phyloP scores from a whole-genome alignment of 2,888 invertebrate genomes.

The Lycophotia porphyrea region DNA sequence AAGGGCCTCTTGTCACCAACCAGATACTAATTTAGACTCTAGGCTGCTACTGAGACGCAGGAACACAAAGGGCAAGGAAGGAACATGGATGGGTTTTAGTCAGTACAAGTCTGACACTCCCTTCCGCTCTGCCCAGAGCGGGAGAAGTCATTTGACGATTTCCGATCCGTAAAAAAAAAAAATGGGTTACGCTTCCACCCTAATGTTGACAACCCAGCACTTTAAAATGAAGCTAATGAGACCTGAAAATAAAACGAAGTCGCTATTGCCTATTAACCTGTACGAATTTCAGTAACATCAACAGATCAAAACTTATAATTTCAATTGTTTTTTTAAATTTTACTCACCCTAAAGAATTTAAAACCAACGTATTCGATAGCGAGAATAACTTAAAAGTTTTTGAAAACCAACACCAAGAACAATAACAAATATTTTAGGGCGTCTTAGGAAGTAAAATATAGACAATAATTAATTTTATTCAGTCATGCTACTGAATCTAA shows the following conservation, averaged over 20 bases:
- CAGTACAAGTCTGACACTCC: too few species aligned
- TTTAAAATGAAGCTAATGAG: background rate
- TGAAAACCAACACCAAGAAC: slow-evolving; percentile 40
- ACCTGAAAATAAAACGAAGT: background rate
- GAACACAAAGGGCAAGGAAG: too few species aligned
- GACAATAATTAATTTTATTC: slow-evolving; percentile 77
- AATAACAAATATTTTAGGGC: slow-evolving; percentile 67
- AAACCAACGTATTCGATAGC: background rate
- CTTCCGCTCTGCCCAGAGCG: too few species aligned
- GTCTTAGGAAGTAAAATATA: slow-evolving; percentile 73
- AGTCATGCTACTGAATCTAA: slow-evolving; percentile 70
- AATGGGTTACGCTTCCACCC: too few species aligned
- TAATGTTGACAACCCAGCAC: background rate
- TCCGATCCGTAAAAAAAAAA: too few species aligned
- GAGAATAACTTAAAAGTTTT: background rate
- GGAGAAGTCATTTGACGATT: too few species aligned
- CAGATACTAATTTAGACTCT: too few species aligned
- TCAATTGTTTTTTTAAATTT: background rate
- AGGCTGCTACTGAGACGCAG: too few species aligned
- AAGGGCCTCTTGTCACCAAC: too few species aligned
- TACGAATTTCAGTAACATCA: background rate
- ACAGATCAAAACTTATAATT: background rate
- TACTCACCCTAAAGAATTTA: background rate
- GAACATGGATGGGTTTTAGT: too few species aligned
- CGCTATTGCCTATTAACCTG: background rate